These are phyloP conservation scores for Scotopteryx bipunctaria DNA, from an alignment of 2,888 invertebrate genomes.

Conservation along the genomic window DNA sequence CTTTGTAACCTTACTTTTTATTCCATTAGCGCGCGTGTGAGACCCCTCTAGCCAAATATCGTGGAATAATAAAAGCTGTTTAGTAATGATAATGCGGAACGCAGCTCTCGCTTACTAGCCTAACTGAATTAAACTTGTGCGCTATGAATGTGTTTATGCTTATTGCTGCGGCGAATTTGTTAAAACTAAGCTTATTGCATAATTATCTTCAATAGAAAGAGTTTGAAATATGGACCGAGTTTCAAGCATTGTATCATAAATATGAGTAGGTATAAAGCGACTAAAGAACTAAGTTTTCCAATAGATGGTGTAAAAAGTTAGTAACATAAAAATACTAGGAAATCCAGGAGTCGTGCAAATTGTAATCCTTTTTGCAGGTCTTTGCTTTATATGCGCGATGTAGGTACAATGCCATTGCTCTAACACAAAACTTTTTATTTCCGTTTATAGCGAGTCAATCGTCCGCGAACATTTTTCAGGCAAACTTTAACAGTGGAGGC, in stretches of 20 bases:
- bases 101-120: constrained; percentile 64
- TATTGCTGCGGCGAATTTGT: constrained; percentile 60
- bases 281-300: constrained; percentile 51
- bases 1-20: constrained; percentile 83
- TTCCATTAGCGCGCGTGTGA: constrained; percentile 81
- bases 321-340: constrained; percentile 63
- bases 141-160: constrained; percentile 65
- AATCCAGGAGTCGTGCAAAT: constrained; percentile 66
- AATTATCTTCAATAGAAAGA: constrained; percentile 27
- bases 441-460: constrained; percentile 83
- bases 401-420: constrained; percentile 74
- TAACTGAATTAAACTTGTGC: constrained; percentile 75
- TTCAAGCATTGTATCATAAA: constrained; percentile 43
- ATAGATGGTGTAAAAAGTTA: constrained; percentile 63
- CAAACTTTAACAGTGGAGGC: constrained; percentile 83
- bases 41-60: constrained; percentile 81
- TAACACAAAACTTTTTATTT: constrained; percentile 83
- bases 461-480: constrained; percentile 83
- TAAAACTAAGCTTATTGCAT: constrained; percentile 43
- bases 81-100: constrained; percentile 80
- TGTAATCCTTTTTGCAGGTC: constrained; percentile 67
- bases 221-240: constrained; percentile 31
- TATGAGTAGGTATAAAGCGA: constrained; percentile 44
- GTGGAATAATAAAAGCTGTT: constrained; percentile 82
- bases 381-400: constrained; percentile 77